Conservation (phyloP, 2,888 invertebrate genomes). For the Saturnia japonica region DNA sequence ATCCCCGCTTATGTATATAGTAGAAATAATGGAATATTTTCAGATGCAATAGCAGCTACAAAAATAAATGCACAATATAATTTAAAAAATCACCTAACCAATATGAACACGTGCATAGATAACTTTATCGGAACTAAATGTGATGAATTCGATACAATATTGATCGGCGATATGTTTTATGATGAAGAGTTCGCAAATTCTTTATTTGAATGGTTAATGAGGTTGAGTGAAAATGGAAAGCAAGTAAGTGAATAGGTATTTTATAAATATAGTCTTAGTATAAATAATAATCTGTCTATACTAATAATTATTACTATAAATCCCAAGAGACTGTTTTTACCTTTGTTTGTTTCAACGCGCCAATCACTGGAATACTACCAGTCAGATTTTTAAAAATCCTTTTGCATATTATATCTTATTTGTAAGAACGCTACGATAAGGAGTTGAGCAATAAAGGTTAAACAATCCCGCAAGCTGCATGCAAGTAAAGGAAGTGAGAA, state of each 20-base stretch:
- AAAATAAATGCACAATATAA: conserved; percentile 66
- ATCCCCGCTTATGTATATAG: conserved; percentile 78
- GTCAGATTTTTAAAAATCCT: no score
- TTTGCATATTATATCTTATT: no score
- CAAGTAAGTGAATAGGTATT: no score
- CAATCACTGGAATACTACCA: no score
- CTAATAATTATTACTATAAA: no score
- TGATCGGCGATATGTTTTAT: conserved; percentile 88
- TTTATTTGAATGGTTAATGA: conserved; percentile 80
- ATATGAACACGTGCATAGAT: conserved; percentile 54
- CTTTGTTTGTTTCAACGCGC: no score
- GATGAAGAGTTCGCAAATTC: conserved; percentile 80
- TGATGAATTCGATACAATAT: conserved; percentile 77
- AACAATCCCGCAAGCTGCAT: no score
- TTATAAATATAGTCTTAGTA: not conserved
- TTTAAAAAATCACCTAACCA: not conserved
- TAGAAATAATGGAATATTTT: conserved; percentile 46
- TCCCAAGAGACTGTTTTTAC: no score
- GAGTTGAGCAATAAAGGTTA: no score
- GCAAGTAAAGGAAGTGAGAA: no score
- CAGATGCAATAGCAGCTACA: conserved; percentile 78
- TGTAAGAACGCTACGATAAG: no score
- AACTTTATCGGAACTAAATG: conserved; percentile 71
- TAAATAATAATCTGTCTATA: no score
- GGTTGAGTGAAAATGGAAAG: conserved; percentile 54